Base-by-base conservation (phyloP, 2,888 invertebrate species). In the Rhorus exstirpatorius region DNA sequence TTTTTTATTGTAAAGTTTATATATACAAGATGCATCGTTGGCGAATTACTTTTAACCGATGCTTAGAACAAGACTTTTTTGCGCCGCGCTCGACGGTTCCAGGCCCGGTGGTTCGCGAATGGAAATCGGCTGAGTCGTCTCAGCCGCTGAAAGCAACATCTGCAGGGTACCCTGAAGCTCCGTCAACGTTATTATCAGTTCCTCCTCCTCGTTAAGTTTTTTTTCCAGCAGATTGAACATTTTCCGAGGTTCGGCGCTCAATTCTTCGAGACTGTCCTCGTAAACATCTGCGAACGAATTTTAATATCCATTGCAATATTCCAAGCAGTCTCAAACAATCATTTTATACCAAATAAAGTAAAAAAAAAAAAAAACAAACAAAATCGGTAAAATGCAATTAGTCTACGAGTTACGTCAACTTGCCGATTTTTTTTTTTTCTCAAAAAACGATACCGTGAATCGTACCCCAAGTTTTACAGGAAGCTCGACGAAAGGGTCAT, bases 101-200 rank as follows among this genome's bases (percentile, higher is more conserved):
- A 91, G 74, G 75, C 38, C 80, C 51, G 87, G 87, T 31, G 83
- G 80, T 71, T 90, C 86, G 77, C 88, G 89, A n/a, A 84, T 49
- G 4, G 83, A 60, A 8, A 83, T 46, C 19, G 84, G 71, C 31
- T 83, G 65, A 21, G 81, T 81, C 0, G 86, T 86, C 87, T 92
- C 91, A 1, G 95, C 94, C 58, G 95, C 95, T 24, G 96, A 94
- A 81, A 96, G 91, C 31, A 97, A 91, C 91, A 96, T 94, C 86
- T 95, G 94, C 80, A 97, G 93, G 26, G 95, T 94, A 10, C 97
- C 97, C 92, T 96, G 96, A 31, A 97, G 91, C 86, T 95, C 94
- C 80, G 95, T 92, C 38, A 97, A 93, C 67, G 95, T 94, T 84
- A 94, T 94, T 74, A 95, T 95, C n/a, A 96, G 93, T 44, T 95